Evolutionary conservation across 2,888 invertebrate species (phyloP).

Genomic region (Ophraella communa): DNA sequence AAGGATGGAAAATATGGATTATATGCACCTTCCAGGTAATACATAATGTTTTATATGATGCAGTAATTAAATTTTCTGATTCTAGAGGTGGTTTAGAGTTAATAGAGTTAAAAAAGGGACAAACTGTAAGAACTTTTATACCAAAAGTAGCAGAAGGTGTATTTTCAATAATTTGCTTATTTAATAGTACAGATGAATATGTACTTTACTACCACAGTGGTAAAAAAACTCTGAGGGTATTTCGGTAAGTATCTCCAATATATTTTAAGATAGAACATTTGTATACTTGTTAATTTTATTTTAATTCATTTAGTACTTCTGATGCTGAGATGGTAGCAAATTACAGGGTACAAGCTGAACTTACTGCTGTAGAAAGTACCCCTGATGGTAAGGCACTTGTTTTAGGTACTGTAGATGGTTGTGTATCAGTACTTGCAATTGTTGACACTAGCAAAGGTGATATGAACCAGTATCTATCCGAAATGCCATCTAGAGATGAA

Average conservation of each 20-base stretch:
- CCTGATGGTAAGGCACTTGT: slow-evolving; percentile 84
- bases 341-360: slow-evolving; percentile 87
- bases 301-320: slow-evolving; percentile 66
- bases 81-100: slow-evolving; percentile 90
- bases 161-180: slow-evolving; percentile 93
- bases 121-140: slow-evolving; percentile 87
- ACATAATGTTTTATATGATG: background rate
- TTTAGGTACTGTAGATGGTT: slow-evolving; percentile 92
- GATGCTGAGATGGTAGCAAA: slow-evolving; percentile 94
- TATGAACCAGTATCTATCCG: slow-evolving; percentile 68
- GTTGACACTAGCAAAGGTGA: slow-evolving; percentile 72
- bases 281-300: too few species aligned
- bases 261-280: too few species aligned
- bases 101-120: slow-evolving; percentile 88
- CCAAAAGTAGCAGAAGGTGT: slow-evolving; percentile 96
- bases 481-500: slow-evolving; percentile 75
- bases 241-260: slow-evolving; percentile 66
- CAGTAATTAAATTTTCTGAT: slow-evolving; percentile 13
- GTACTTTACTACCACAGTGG: slow-evolving; percentile 98
- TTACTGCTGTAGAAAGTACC: slow-evolving; percentile 85
- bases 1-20: slow-evolving; percentile 89
- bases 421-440: slow-evolving; percentile 85
- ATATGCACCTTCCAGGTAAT: slow-evolving; percentile 82
- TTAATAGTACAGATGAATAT: slow-evolving; percentile 92
- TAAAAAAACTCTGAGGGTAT: slow-evolving; percentile 90